Conservation (phyloP, 2,888 invertebrate genomes). For the Cremastinae sp. region DNA sequence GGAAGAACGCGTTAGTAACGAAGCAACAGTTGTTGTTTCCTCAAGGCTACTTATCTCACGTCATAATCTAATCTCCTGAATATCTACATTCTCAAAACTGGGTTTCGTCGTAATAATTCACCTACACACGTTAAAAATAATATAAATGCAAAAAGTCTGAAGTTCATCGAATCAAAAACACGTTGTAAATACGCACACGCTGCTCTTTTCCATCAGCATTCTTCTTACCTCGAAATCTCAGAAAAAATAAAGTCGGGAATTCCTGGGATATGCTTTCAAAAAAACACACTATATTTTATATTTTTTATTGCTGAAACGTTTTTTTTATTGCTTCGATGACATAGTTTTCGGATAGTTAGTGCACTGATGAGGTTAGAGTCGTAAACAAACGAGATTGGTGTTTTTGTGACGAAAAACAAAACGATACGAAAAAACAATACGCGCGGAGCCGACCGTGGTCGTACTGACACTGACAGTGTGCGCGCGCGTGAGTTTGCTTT, state of each 20-base stretch:
- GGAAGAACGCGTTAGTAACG: conserved; percentile 4
- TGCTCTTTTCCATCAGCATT: neutral
- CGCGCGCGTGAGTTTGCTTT: conserved; percentile 28
- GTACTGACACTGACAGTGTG: conserved; percentile 78
- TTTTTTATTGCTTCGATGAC: neutral
- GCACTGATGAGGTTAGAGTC: too few species aligned
- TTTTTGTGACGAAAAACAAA: conserved; percentile 9
- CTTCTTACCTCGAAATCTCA: conserved; percentile 3
- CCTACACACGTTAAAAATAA: too few species aligned
- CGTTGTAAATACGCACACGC: neutral
- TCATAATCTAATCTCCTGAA: conserved; percentile 44
- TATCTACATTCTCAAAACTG: conserved; percentile 31
- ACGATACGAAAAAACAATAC: conserved; percentile 3
- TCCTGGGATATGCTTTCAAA: neutral
- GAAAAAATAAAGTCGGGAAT: conserved; percentile 5
- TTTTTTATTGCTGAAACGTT: neutral
- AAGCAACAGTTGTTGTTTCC: conserved; percentile 19
- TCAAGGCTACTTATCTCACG: conserved; percentile 28
- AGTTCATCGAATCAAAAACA: too few species aligned
- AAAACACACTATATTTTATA: neutral
- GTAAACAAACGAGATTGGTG: neutral
- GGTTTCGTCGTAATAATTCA: too few species aligned
- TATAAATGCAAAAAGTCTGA: neutral
- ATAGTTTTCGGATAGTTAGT: too few species aligned
- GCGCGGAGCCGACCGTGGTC: conserved; percentile 65